Base-by-base conservation (phyloP, 2,888 invertebrate genomes). In the Polymixis flavicincta region DNA sequence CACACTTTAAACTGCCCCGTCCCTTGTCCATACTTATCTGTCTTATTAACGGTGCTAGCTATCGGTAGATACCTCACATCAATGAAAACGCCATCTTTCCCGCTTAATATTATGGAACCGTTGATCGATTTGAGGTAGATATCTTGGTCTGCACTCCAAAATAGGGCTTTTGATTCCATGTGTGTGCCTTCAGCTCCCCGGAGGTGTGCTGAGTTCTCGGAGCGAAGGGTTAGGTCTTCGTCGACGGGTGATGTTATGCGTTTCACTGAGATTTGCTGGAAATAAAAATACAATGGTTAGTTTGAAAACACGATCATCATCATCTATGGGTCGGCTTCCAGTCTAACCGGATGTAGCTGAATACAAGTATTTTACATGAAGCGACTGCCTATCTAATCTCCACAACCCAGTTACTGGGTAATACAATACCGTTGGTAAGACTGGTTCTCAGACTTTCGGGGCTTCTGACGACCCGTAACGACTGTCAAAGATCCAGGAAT, bases 1-100 rank as follows among this genome's bases (percentile, higher is more conserved):
- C 99, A 99, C 1, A 99, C 97, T 92, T 99, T 99, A 88, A 98
- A 99, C 91, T 99, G 98, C 0, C 97, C 96, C 0, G 92, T 92
- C 0, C 89, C 91, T 1, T 89, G 90, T 0, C 63, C 73, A 13
- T 78, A 82, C 19, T 89, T 91, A 3, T 92, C 94, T 0, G 92
- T 92, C 55, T 93, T 89, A 90, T 96, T 90, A 86, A 96, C 48
- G 80, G 93, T 80, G 90, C 96, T 83, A 48, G 97, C 98, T 65
- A 98, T 97, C 0, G 98, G 98, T 25, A 98, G 95, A 82, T 97
- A 97, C 61, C 97, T 97, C 0, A 98, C 97, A 88, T 98, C 98
- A 0, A 99, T 94, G 70, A 96, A 97, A 0, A 98, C 97, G 0
- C 98, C 98, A 64, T 98, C 97, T 71, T 97, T 97, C 0, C 97